Conservation (phyloP, 2,113 vertebrate species). For the Mastomys natalensis region DNA sequence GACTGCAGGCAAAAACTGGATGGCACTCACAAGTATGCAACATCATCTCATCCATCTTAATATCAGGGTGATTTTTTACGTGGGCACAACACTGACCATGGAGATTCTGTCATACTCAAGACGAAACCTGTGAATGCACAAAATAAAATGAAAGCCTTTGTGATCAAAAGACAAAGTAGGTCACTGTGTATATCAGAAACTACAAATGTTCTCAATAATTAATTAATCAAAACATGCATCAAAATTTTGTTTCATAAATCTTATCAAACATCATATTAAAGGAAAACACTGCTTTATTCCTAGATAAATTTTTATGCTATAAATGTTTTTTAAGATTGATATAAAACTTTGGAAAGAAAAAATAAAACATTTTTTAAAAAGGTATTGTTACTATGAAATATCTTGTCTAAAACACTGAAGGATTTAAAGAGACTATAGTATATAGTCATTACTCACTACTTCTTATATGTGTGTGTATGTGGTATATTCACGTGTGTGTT, state of each 20-base stretch:
- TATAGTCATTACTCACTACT: neutral
- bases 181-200: neutral
- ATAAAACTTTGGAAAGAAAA: neutral
- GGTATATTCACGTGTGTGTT: neutral
- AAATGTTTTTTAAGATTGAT: neutral
- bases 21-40: neutral
- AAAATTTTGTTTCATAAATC: neutral
- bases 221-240: neutral
- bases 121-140: neutral
- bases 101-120: neutral
- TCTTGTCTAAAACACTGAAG: neutral
- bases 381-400: neutral
- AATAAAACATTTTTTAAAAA: conserved; percentile 7
- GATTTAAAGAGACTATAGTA: conserved; percentile 22
- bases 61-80: neutral
- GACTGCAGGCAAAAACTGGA: neutral
- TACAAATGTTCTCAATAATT: neutral
- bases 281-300: neutral
- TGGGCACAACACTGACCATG: too few species aligned
- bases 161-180: neutral
- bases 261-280: neutral
- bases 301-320: conserved; percentile 6
- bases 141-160: neutral
- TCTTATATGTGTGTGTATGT: neutral
- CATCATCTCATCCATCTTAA: too few species aligned